A percentile compares a stretch with the other conserved stretches of the same genome.
Evolutionary conservation across 1,140 invertebrate species (phyloP).

Genomic region (Tetraneura akinire): DNA sequence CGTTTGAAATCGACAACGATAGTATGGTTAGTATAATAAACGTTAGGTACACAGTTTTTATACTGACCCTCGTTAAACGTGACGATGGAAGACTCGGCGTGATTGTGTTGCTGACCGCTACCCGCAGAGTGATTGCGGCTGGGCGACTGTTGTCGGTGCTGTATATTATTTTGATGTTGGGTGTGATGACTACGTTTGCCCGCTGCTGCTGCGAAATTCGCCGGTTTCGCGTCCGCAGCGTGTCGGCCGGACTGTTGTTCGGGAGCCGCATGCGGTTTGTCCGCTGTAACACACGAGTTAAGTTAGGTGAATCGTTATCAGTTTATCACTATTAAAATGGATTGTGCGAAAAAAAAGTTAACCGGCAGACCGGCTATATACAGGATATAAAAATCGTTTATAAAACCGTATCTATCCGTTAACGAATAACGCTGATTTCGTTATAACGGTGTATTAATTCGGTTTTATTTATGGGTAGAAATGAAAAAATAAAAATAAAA

Average conservation of each 20-base stretch:
- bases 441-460: too few species aligned
- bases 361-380: too few species aligned
- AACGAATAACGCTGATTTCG: too few species aligned
- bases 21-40: background rate
- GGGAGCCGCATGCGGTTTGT: conserved; percentile 14
- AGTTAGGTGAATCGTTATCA: too few species aligned
- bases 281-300: conserved; percentile 39
- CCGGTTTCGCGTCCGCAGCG: background rate
- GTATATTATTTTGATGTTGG: conserved; percentile 9
- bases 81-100: conserved; percentile 24
- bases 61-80: conserved; percentile 37
- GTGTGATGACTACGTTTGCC: conserved; percentile 5
- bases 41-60: too few species aligned
- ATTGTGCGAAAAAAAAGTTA: background rate
- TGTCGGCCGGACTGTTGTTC: conserved; percentile 17
- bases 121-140: background rate
- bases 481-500: too few species aligned
- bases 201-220: conserved; percentile 27
- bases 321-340: too few species aligned
- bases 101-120: background rate
- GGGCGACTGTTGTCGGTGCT: background rate
- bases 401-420: too few species aligned
- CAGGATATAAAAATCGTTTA: too few species aligned
- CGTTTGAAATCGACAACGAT: background rate
- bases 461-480: too few species aligned